phyloP scores from a whole-genome alignment of 2,888 invertebrate species.

The Agrochola macilenta region DNA sequence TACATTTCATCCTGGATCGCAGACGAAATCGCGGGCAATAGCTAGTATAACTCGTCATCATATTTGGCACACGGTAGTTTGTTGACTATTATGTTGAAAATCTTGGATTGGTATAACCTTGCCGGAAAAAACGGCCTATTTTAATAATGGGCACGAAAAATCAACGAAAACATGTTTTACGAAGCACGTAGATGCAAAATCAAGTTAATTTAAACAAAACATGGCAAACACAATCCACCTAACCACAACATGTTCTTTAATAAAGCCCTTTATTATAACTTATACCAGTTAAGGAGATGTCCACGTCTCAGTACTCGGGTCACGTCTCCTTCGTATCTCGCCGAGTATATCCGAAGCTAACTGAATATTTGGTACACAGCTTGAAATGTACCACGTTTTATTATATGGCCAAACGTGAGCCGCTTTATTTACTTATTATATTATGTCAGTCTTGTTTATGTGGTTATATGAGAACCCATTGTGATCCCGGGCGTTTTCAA shows the following conservation, averaged over 20 bases:
- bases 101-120: neutral
- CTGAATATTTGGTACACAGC: constrained; percentile 84
- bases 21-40: no score
- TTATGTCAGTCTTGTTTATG: constrained; percentile 68
- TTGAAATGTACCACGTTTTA: constrained; percentile 81
- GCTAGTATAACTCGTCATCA: neutral
- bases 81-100: no score
- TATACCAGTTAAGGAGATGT: constrained; percentile 71
- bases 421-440: constrained; percentile 79
- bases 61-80: neutral
- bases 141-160: neutral
- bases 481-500: constrained; percentile 41
- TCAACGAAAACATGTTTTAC: constrained; percentile 3
- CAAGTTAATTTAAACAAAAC: constrained; percentile 46
- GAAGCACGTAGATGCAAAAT: constrained; percentile 11
- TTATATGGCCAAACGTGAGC: constrained; percentile 77
- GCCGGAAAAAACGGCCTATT: neutral
- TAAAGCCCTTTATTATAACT: constrained; percentile 69
- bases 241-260: constrained; percentile 55
- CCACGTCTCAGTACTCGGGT: constrained; percentile 72
- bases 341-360: constrained; percentile 76
- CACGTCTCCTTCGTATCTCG: constrained; percentile 79
- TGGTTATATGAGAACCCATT: constrained; percentile 60
- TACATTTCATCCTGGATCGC: no score
- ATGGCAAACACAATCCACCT: constrained; percentile 23